phyloP scores from a whole-genome alignment of 2,888 invertebrate species.

The Geotrupes spiniger region DNA sequence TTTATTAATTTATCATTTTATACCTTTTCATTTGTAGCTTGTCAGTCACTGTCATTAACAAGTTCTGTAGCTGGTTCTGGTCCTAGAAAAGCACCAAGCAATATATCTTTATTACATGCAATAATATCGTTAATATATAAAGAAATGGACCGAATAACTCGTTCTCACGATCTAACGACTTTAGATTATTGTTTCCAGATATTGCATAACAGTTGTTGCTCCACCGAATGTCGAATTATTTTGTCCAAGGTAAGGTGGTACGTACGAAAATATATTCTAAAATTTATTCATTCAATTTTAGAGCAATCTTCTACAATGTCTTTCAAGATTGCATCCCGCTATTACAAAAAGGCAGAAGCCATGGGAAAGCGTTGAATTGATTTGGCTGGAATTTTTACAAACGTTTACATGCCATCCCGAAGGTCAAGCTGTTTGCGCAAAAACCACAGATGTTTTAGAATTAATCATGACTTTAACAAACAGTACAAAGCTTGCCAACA shows the following conservation, averaged over 20 bases:
- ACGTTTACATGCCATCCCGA: constrained; percentile 55
- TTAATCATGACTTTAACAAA: constrained; percentile 42
- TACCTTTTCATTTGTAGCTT: too few relatives aligned
- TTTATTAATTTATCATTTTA: too few relatives aligned
- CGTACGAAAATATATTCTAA: constrained; percentile 14
- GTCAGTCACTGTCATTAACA: constrained; percentile 54
- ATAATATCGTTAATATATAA: constrained; percentile 50
- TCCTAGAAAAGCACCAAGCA: constrained; percentile 53
- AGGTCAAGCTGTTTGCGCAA: constrained; percentile 54
- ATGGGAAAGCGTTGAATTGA: constrained; percentile 54
- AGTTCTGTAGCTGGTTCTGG: constrained; percentile 54
- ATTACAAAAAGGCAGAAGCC: constrained; percentile 54
- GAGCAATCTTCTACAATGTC: constrained; percentile 52
- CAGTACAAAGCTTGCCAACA: constrained; percentile 37
- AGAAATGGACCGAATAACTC: constrained; percentile 54
- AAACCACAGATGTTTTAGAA: constrained; percentile 47
- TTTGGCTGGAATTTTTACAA: constrained; percentile 55
- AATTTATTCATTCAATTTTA: constrained; percentile 32
- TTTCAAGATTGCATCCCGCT: constrained; percentile 53
- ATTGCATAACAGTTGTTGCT: constrained; percentile 54
- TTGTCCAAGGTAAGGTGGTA: constrained; percentile 67
- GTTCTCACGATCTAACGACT: constrained; percentile 48
- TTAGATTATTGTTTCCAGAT: constrained; percentile 53
- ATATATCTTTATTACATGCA: constrained; percentile 54
- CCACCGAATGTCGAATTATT: constrained; percentile 61